These are phyloP conservation scores for Probaryconus sp. DNA, from an alignment of 1,140 invertebrate genomes.

Conservation along the genomic window DNA sequence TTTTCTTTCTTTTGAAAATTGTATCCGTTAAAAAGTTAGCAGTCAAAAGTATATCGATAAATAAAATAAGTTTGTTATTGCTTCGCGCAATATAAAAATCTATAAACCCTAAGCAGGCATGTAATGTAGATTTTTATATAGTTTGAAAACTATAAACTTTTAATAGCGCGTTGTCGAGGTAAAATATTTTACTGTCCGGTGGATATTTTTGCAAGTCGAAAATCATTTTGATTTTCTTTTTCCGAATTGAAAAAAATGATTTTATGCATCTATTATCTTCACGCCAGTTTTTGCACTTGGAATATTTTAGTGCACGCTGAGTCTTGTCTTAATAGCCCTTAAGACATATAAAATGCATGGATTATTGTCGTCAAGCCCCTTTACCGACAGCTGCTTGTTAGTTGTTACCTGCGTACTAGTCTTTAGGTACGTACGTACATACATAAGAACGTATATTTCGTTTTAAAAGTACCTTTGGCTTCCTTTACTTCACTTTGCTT, in stretches of 20 bases:
- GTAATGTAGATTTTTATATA: too few relatives aligned
- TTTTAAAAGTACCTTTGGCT: slow-evolving; percentile 52
- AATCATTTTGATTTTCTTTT: slow-evolving; percentile 15
- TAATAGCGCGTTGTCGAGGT: too few relatives aligned
- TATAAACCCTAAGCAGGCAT: too few relatives aligned
- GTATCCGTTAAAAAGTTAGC: too few relatives aligned
- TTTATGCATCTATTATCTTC: slow-evolving; percentile 43
- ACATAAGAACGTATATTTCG: slow-evolving; percentile 40
- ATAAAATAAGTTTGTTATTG: too few relatives aligned
- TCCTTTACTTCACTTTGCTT: slow-evolving; percentile 46
- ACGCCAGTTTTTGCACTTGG: slow-evolving; percentile 26
- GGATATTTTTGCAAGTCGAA: too few relatives aligned
- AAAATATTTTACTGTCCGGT: too few relatives aligned
- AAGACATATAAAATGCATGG: slow-evolving; percentile 70
- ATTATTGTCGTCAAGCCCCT: slow-evolving; percentile 71
- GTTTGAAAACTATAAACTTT: too few relatives aligned
- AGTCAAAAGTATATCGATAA: too few relatives aligned
- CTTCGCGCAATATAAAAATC: too few relatives aligned
- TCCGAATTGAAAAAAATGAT: slow-evolving; percentile 12
- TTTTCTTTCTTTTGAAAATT: too few relatives aligned
- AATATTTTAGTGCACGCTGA: slow-evolving; percentile 44
- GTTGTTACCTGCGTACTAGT: slow-evolving; percentile 64
- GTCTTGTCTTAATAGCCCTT: slow-evolving; percentile 47
- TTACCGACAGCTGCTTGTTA: slow-evolving; percentile 71
- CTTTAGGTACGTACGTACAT: slow-evolving; percentile 49